phyloP scores from a whole-genome alignment of 2,888 invertebrate species.

The Callimorpha dominula region DNA sequence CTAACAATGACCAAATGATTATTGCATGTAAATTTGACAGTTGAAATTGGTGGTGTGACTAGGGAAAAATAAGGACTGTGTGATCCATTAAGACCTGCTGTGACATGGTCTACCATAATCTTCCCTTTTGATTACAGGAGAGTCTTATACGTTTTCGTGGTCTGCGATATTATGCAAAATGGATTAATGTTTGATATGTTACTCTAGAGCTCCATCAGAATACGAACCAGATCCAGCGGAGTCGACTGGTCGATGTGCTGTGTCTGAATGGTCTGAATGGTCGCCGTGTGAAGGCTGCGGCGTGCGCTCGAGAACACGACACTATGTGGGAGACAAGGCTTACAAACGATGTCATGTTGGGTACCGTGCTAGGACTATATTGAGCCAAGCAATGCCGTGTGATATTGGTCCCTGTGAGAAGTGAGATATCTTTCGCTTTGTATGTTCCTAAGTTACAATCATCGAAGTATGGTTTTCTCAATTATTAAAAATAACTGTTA shows the following conservation, averaged over 20 bases:
- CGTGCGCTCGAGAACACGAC: conserved; percentile 90
- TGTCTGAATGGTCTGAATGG: conserved; percentile 93
- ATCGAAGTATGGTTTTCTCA: background rate
- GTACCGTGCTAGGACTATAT: conserved; percentile 70
- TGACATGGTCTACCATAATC: too few relatives aligned
- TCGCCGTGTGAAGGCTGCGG: conserved; percentile 91
- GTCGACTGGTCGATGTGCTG: conserved; percentile 86
- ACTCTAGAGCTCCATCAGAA: conserved; percentile 72
- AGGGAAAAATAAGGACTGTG: too few relatives aligned
- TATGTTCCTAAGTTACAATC: background rate
- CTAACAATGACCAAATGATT: too few relatives aligned
- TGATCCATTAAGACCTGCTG: too few relatives aligned
- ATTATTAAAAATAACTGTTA: too few relatives aligned
- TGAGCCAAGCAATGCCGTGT: conserved; percentile 81
- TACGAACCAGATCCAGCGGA: conserved; percentile 81
- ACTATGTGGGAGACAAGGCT: conserved; percentile 88
- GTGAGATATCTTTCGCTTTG: conserved; percentile 47
- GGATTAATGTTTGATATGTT: background rate
- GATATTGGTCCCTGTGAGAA: conserved; percentile 76
- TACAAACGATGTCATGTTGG: conserved; percentile 88
- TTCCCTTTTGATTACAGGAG: background rate
- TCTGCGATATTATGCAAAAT: background rate
- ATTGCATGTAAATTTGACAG: too few relatives aligned
- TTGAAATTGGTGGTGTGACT: too few relatives aligned
- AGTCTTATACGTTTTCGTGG: background rate